Evolutionary conservation across 2,888 invertebrate genomes (phyloP).

Genomic region (Kryphioiulus occultus): DNA sequence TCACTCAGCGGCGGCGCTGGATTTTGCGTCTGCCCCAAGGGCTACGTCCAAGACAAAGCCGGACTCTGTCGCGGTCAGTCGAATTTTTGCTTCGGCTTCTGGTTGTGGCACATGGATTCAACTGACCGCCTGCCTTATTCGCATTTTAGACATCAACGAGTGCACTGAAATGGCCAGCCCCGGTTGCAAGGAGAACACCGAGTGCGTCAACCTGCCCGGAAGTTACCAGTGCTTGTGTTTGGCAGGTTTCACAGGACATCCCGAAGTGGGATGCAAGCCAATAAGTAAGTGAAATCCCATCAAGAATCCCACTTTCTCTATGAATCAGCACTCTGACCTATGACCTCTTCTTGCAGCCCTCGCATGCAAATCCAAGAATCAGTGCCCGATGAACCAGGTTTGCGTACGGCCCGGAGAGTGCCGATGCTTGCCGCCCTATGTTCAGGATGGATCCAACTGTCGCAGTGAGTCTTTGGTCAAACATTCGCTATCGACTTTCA

Average conservation of each 20-base stretch:
- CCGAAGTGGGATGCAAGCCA: conserved; percentile 54
- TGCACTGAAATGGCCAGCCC: conserved; percentile 75
- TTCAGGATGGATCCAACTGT: conserved; percentile 82
- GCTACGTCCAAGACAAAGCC: conserved; percentile 77
- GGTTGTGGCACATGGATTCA: too few relatives aligned
- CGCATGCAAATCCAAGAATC: conserved; percentile 60
- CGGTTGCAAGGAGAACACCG: conserved; percentile 85
- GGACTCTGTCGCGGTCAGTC: conserved; percentile 74
- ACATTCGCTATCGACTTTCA: too few relatives aligned
- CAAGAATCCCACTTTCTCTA: background rate
- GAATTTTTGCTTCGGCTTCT: background rate
- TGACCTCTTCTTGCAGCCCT: conserved; percentile 39
- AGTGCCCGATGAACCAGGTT: conserved; percentile 85
- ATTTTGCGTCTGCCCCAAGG: conserved; percentile 91
- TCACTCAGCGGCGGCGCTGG: conserved; percentile 88
- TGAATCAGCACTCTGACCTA: background rate
- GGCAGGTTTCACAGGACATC: conserved; percentile 54
- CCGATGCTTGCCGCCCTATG: conserved; percentile 87
- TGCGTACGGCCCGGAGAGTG: conserved; percentile 92
- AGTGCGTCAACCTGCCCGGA: conserved; percentile 81
- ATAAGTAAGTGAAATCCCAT: conserved; percentile 50
- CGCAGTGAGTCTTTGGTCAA: conserved; percentile 69
- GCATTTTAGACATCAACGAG: conserved; percentile 75
- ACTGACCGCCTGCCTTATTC: background rate
- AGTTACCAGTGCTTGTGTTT: conserved; percentile 62